Evolutionary conservation across 2,797 vertebrate genomes (phyloP), one percentile per base, ranked within the genome.

Genomic region (Mormyrops boulengeri): DNA sequence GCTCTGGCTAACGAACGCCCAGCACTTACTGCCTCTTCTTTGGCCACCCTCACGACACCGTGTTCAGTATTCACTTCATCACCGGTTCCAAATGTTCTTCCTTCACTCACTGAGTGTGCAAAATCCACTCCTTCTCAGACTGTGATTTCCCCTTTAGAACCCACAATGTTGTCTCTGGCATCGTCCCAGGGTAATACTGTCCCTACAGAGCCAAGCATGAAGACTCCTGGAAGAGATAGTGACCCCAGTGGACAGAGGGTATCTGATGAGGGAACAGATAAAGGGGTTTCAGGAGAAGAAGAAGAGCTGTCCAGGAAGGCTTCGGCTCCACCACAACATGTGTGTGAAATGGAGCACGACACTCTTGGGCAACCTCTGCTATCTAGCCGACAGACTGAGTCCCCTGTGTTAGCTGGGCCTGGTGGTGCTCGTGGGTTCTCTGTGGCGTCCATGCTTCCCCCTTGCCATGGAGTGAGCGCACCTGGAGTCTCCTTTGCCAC

Each of bases 361-460:
- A 92, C 93, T 0, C 93, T 96, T 57, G 95, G 94, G 73, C 94
- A 96, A 49, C 94, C 97, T 2, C 92, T 97, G 90, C 93, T 96
- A 0, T 86, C 95, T 2, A 96, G 90, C 91, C 94, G 97, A 90
- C 98, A 99, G 92, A 95, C 97, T 0, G 98, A 99, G 92, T 99
- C 98, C 6, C 97, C 98, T 0, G 94, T 97, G 96, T 97, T 97
- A 22, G 94, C 96, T 19, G 97, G 95, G 87, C 97, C 96, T 52
- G 97, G 95, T 30, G 97, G 96, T 88, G 97, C 97, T 87, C 96
- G 97, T 85, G 97, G 97, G 57, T 99, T 99, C 94, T 99, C 98
- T 0, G 98, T 99, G 90, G 99, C 98, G 0, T 99, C 99, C 0
- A 98, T 99, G 97, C 96, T 99, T 92, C 99, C 99, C 90, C 96